Conservation (phyloP, 2,888 invertebrate species). For the Megastigmus dorsalis region DNA sequence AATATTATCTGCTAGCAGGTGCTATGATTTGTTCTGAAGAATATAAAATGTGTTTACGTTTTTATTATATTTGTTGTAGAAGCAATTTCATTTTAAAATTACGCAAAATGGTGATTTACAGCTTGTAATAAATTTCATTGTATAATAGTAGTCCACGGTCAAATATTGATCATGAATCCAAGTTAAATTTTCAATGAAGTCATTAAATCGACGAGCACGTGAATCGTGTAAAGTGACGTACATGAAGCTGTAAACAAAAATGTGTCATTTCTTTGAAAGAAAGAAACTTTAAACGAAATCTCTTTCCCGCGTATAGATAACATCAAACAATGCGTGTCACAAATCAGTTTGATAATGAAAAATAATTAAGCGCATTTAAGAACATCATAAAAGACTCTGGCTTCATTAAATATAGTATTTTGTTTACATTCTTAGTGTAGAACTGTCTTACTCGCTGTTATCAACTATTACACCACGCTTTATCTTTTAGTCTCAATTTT, state of each 20-base stretch:
- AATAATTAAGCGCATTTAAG: background rate
- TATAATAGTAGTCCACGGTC: background rate
- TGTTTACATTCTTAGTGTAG: background rate
- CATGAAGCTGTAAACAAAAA: background rate
- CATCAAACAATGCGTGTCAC: conserved; percentile 1
- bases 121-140: background rate
- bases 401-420: background rate
- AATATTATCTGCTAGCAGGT: background rate
- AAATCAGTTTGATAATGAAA: background rate
- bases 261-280: background rate
- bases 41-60: too few relatives aligned
- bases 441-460: too few relatives aligned
- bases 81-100: conserved; percentile 3
- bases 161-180: background rate
- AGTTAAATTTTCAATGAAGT: background rate
- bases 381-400: too few relatives aligned
- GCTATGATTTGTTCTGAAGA: background rate
- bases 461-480: too few relatives aligned
- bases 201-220: background rate
- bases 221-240: background rate
- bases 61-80: too few relatives aligned
- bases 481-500: too few relatives aligned
- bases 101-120: conserved; percentile 5
- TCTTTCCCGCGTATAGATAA: background rate
- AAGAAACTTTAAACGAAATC: background rate